phyloP scores from a whole-genome alignment of 2,113 vertebrate species.

The Oncorhynchus kisutch region DNA sequence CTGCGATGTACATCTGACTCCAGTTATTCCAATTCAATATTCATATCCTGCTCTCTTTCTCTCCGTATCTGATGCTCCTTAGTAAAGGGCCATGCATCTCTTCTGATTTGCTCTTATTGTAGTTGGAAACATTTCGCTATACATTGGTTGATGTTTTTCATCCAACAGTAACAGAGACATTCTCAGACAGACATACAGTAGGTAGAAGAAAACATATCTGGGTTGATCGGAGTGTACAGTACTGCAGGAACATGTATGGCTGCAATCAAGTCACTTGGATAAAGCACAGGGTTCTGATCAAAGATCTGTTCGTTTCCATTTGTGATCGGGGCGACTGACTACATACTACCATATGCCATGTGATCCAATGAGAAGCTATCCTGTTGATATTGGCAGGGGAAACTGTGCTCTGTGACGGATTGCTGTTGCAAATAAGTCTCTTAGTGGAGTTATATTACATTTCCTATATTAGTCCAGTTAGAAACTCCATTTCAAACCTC shows the following conservation, averaged over 20 bases:
- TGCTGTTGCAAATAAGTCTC: no score
- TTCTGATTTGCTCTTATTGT: conserved; percentile 29
- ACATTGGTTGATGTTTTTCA: conserved; percentile 43
- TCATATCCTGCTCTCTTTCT: conserved; percentile 37
- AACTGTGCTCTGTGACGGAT: no score
- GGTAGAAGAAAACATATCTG: conserved; percentile 32
- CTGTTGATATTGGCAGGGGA: conserved; percentile 61
- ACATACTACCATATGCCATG: conserved; percentile 42
- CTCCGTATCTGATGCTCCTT: conserved; percentile 46
- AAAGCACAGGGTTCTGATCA: conserved; percentile 39
- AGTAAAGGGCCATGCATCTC: conserved; percentile 24
- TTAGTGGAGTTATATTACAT: no score
- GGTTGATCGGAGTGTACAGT: conserved; percentile 35
- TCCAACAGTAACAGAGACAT: conserved; percentile 41
- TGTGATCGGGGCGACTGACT: conserved; percentile 32
- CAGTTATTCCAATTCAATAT: conserved; percentile 30
- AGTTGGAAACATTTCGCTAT: conserved; percentile 55
- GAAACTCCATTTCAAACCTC: no score
- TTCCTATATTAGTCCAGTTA: no score
- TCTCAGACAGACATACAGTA: conserved; percentile 28
- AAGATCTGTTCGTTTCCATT: conserved; percentile 58
- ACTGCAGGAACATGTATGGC: conserved; percentile 24
- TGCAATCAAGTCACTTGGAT: conserved; percentile 48
- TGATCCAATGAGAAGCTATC: conserved; percentile 39
- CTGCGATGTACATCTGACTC: conserved; percentile 22